Conservation (phyloP, 2,797 vertebrate species). For the Enteromius mattozi region DNA sequence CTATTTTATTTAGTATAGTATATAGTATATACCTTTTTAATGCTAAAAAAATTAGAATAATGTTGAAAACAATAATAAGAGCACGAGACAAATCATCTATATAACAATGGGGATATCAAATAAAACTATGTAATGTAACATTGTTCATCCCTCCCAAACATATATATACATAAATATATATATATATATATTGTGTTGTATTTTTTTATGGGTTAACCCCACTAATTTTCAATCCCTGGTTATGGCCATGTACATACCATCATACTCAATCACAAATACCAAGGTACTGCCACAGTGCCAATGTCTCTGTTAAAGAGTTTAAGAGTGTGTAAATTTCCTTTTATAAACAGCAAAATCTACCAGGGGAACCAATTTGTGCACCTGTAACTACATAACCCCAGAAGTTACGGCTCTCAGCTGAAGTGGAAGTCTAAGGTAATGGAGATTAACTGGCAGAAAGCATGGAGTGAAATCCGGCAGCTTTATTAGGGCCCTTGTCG, state of each 20-base stretch:
- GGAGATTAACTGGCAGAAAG: slow-evolving; percentile 36
- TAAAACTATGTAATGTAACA: too few species aligned
- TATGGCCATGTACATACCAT: not conserved
- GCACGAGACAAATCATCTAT: too few species aligned
- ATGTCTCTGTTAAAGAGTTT: slow-evolving; percentile 7
- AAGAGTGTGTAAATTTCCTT: slow-evolving; percentile 1
- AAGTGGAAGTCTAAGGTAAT: slow-evolving; percentile 43
- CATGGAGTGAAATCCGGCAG: slow-evolving; percentile 33
- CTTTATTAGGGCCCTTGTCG: slow-evolving; percentile 37
- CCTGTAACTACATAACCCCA: slow-evolving; percentile 35
- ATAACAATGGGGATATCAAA: too few species aligned
- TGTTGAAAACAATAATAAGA: too few species aligned
- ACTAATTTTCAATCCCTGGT: not conserved
- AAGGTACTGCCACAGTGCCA: not conserved
- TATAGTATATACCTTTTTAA: too few species aligned
- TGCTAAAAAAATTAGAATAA: too few species aligned
- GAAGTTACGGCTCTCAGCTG: slow-evolving; percentile 16
- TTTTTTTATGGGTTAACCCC: not conserved
- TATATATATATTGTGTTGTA: too few species aligned
- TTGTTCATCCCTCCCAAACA: too few species aligned
- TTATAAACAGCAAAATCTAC: slow-evolving; percentile 30
- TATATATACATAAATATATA: too few species aligned
- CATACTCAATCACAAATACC: not conserved
- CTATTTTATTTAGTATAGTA: too few species aligned
- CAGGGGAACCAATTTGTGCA: slow-evolving; percentile 35